Evolutionary conservation across 2,797 vertebrate species (phyloP), one percentile per base, ranked within the genome.

Genomic region (Pogonophryne albipinna): DNA sequence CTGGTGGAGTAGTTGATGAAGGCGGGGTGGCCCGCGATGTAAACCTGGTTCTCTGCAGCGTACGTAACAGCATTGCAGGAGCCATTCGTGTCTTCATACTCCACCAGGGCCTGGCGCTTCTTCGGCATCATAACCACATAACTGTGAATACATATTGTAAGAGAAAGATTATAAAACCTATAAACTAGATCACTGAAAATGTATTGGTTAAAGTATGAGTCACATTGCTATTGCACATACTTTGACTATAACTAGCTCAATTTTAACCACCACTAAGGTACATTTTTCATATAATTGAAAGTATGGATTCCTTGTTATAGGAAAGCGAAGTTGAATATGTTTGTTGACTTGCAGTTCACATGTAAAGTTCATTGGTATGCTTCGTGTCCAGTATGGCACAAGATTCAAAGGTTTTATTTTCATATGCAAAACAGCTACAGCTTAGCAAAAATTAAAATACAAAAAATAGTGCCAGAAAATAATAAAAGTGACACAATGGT

Each of bases 111-210:
- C 74, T 99, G 98, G 0, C 98, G 93, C 85, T 99, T 99, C 91
- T 99, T 99, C 0, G 97, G 97, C 98, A 99, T 99, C 93, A 99
- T 96, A 77, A 99, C 98, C 79, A 99, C 97, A 63, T 96, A 99
- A 84, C 98, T 99, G 68, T 4, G 17, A 66, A 80, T 0, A 49
- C 51, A 71, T 19, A 70, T 47, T 38, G 23, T 6, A 69, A 65
- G 12, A 20, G 17, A 8, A 27, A 46, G 61, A 23, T 51, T 13
- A 70, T 3, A 55, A 6, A 17, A 52, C 6, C 6, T 1, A 27
- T 6, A 31, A 4, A 3, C 41, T 41, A 10, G 14, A 47, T 57
- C 38, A 34, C 42, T 38, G 5, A 45, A 75, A 8, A 27, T 55
- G 66, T 4, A 42, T 15, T 31, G 23, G n/a, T 15, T 27, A 66